Conservation (phyloP, 2,113 vertebrate genomes). For the Taxidea taxus region DNA sequence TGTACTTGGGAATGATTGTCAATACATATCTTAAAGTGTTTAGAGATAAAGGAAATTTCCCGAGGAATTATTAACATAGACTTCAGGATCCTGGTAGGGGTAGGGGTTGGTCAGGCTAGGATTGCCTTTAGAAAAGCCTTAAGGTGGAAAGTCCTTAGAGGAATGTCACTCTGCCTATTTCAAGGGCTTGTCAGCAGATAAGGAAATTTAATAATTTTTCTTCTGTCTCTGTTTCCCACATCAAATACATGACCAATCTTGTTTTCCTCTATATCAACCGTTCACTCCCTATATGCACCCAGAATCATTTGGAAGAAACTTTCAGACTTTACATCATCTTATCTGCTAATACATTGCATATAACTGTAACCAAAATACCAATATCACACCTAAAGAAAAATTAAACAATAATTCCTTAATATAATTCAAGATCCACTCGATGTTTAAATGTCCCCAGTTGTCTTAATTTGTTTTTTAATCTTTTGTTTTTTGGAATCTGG, state of each 20-base stretch:
- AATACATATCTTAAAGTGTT: too few relatives aligned
- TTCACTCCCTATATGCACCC: neutral
- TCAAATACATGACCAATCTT: neutral
- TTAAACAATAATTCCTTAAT: constrained; percentile 13
- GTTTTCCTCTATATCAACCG: neutral
- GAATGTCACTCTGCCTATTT: too few relatives aligned
- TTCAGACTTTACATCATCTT: neutral
- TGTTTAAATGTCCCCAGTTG: neutral
- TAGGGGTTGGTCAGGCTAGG: too few relatives aligned
- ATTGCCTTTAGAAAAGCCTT: too few relatives aligned
- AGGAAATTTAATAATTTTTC: too few relatives aligned
- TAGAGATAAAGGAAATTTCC: too few relatives aligned
- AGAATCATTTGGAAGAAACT: constrained; percentile 3
- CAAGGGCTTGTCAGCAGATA: too few relatives aligned
- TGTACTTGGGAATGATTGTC: too few relatives aligned
- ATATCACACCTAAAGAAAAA: neutral
- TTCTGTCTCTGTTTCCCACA: too few relatives aligned
- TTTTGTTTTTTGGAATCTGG: neutral
- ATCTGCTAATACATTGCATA: neutral
- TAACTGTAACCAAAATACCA: constrained; percentile 11
- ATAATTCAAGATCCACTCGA: neutral
- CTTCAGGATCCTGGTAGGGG: too few relatives aligned
- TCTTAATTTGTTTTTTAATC: neutral
- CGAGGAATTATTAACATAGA: too few relatives aligned
- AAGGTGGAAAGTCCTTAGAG: too few relatives aligned